Evolutionary conservation across 2,888 invertebrate species (phyloP), one percentile per base, ranked within the genome.

Genomic region (Cerastoderma edule): DNA sequence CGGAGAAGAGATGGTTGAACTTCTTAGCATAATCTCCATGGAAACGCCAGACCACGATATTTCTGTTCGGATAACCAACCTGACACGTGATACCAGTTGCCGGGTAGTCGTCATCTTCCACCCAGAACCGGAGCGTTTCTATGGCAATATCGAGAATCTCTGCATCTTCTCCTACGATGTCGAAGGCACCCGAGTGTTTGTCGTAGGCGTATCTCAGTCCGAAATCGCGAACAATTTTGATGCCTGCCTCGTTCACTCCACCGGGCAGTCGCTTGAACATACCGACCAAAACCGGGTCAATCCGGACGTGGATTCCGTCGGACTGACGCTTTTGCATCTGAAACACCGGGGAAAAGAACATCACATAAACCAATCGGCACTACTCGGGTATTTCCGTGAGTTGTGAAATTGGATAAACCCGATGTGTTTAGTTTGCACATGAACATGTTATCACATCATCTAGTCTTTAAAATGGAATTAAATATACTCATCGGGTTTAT

Each of bases 21-120:
- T 81, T 81, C 35, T 78, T 81, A 0, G 73, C 81, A 67, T 75
- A 75, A 39, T 81, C 78, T 0, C 81, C 81, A 64, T 81, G 81
- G 44, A 78, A 81, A 63, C 81, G 75, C 81, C 81, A 81, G 33
- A 81, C 71, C 0, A 81, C 73, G 13, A 68, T 78, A 10, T 72
- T 27, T 57, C 68, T 75, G 56, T 81, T 81, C 28, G 81, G 81
- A 32, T 81, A 81, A 8, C 81, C 81, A 5, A 81, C 74, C 56
- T 81, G 81, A 44, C 81, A 81, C 3, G 81, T 78, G 53, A 78
- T 75, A 2, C 81, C 81, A 5, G 78, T 78, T 28, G 68, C 27
- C 0, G 81, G 81, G 44, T 67, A 81, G 3, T 68, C 71, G 44
- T 81, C 81, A 27, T 78, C 75, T 35, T 81, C 81, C 16, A 78